A percentile compares a stretch with the other conserved stretches of the same genome.
These are phyloP conservation scores for Harpagoxenus sublaevis DNA, from an alignment of 2,888 invertebrate genomes.

Conservation along the genomic window DNA sequence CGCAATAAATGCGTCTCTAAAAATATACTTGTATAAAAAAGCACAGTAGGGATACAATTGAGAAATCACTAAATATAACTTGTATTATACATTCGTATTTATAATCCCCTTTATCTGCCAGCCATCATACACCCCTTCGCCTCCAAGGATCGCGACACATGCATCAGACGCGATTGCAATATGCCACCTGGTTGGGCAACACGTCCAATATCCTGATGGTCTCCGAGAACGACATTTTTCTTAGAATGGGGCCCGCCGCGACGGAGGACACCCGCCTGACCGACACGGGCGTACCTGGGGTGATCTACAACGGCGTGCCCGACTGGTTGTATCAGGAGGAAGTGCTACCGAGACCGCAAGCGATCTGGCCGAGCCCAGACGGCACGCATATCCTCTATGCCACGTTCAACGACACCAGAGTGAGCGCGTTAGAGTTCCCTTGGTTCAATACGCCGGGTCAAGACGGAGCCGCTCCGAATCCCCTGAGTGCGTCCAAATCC, in stretches of 20 bases:
- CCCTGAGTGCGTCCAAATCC: conserved; percentile 87
- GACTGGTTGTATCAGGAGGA: conserved; percentile 99
- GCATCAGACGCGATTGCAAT: conserved; percentile 92
- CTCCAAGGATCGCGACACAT: conserved; percentile 91
- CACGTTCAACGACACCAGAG: conserved; percentile 92
- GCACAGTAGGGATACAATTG: neutral
- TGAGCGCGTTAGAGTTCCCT: conserved; percentile 88
- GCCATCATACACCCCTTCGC: conserved; percentile 95
- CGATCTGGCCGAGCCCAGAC: conserved; percentile 94
- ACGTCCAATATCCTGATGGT: conserved; percentile 93
- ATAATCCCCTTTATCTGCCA: conserved; percentile 80
- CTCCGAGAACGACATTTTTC: conserved; percentile 96
- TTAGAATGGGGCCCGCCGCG: conserved; percentile 91
- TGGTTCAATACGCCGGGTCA: conserved; percentile 90
- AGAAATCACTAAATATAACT: neutral
- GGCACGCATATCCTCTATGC: conserved; percentile 95
- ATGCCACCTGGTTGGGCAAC: conserved; percentile 94
- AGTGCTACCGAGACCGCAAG: conserved; percentile 93
- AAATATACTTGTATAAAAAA: neutral
- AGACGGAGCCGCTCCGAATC: conserved; percentile 86
- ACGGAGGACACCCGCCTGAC: conserved; percentile 91
- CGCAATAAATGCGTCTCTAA: neutral
- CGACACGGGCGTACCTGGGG: conserved; percentile 92
- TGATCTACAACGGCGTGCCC: conserved; percentile 96
- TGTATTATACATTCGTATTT: neutral